These are phyloP conservation scores for Pseudococcus viburni DNA, from an alignment of 2,888 invertebrate species.

Conservation along the genomic window DNA sequence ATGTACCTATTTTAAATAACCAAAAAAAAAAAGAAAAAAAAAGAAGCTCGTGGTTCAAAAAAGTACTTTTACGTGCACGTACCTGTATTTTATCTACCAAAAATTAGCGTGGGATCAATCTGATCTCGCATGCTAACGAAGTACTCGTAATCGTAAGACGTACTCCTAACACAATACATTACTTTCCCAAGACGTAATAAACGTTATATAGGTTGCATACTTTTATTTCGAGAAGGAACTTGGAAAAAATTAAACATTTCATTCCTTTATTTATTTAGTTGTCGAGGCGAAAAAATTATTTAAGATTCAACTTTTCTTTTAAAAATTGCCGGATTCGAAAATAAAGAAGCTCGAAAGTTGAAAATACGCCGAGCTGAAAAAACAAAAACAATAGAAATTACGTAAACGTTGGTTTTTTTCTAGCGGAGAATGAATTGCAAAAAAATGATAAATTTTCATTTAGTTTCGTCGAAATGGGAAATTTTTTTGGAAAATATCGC, in stretches of 20 bases:
- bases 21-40: no score
- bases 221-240: conserved; percentile 7
- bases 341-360: not conserved
- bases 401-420: not conserved
- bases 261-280: not conserved
- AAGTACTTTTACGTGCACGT: not conserved
- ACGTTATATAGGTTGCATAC: conserved; percentile 5
- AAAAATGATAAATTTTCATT: conserved; percentile 9
- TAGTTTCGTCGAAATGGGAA: not conserved
- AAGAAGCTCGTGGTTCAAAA: not conserved
- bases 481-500: not conserved
- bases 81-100: not conserved
- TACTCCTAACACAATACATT: not conserved
- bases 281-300: not conserved
- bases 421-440: no score
- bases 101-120: not conserved
- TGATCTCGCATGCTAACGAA: no score
- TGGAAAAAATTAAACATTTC: not conserved
- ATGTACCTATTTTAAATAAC: no score
- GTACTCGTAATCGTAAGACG: no score
- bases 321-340: not conserved
- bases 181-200: not conserved
- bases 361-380: not conserved
- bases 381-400: not conserved
- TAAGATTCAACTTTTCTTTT: not conserved